These are phyloP conservation scores for Diadumene lineata DNA, from an alignment of 92 coral and sea anemone genomes.

Conservation along the genomic window DNA sequence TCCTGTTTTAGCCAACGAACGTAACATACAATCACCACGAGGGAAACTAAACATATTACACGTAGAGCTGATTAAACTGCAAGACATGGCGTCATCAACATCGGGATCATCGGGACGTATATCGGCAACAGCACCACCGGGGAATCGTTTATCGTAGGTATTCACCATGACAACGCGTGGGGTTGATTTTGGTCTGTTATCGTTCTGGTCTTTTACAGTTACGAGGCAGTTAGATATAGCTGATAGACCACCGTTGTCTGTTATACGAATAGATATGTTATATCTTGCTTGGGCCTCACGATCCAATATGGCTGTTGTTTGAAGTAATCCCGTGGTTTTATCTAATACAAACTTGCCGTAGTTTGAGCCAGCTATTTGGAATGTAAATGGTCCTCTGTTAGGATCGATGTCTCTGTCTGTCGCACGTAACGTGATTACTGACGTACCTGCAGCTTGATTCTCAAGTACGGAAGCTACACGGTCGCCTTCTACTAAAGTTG, in stretches of 20 bases:
- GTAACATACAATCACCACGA: slow-evolving; percentile 67
- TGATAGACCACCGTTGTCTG: slow-evolving; percentile 68
- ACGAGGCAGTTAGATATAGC: slow-evolving; percentile 71
- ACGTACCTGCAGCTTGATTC: slow-evolving; percentile 65
- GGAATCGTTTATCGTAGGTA: slow-evolving; percentile 62
- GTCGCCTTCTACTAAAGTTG: slow-evolving; percentile 51
- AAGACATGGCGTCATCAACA: slow-evolving; percentile 66
- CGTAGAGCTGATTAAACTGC: slow-evolving; percentile 46
- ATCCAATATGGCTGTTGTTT: slow-evolving; percentile 65
- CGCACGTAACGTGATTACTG: slow-evolving; percentile 68
- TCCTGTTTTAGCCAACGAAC: slow-evolving; percentile 43
- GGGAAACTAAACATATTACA: slow-evolving; percentile 69
- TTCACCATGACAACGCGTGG: slow-evolving; percentile 78
- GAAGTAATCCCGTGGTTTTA: slow-evolving; percentile 52
- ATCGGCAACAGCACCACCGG: slow-evolving; percentile 73
- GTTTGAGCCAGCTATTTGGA: slow-evolving; percentile 57
- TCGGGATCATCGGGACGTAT: slow-evolving; percentile 90
- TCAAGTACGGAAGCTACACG: slow-evolving; percentile 72
- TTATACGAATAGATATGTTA: slow-evolving; percentile 59
- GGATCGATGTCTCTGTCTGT: slow-evolving; percentile 80
- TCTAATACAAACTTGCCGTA: slow-evolving; percentile 72
- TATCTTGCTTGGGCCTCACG: slow-evolving; percentile 64
- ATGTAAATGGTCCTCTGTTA: slow-evolving; percentile 80
- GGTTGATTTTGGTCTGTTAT: slow-evolving; percentile 74
- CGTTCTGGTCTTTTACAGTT: slow-evolving; percentile 77